phyloP scores from a whole-genome alignment of 2,888 invertebrate species.

The Drosophila diplacantha region DNA sequence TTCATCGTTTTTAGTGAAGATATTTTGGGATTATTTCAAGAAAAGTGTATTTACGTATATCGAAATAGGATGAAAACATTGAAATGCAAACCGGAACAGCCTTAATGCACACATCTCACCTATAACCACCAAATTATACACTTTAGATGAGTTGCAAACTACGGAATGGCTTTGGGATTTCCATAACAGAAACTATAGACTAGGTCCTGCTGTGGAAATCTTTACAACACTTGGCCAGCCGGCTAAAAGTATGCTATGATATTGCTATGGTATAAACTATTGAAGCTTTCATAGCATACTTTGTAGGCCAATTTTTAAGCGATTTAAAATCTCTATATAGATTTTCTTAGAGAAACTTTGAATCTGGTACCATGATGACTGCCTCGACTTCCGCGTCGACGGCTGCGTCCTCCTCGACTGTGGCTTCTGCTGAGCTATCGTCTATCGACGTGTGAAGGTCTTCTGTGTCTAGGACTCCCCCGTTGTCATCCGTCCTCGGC shows the following conservation, averaged over 20 bases:
- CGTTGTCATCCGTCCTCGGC: slow-evolving; percentile 32
- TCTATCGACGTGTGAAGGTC: slow-evolving; percentile 27
- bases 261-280: not conserved
- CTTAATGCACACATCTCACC: not conserved
- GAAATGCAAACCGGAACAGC: not conserved
- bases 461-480: slow-evolving; percentile 17
- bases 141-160: slow-evolving; percentile 26
- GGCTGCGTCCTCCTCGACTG: slow-evolving; percentile 57
- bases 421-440: slow-evolving; percentile 23
- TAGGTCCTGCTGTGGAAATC: not conserved
- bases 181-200: not conserved
- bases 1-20: not conserved
- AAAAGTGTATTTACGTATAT: not conserved
- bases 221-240: not conserved
- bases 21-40: not conserved
- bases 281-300: not conserved
- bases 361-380: slow-evolving; percentile 58
- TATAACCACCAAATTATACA: slow-evolving; percentile 3
- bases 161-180: not conserved
- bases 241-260: not conserved
- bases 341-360: not conserved
- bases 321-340: not conserved
- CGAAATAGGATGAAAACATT: not conserved
- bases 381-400: slow-evolving; percentile 69
- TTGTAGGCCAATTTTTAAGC: not conserved